phyloP scores from a whole-genome alignment of 2,113 vertebrate genomes.

The Shinisaurus crocodilurus region DNA sequence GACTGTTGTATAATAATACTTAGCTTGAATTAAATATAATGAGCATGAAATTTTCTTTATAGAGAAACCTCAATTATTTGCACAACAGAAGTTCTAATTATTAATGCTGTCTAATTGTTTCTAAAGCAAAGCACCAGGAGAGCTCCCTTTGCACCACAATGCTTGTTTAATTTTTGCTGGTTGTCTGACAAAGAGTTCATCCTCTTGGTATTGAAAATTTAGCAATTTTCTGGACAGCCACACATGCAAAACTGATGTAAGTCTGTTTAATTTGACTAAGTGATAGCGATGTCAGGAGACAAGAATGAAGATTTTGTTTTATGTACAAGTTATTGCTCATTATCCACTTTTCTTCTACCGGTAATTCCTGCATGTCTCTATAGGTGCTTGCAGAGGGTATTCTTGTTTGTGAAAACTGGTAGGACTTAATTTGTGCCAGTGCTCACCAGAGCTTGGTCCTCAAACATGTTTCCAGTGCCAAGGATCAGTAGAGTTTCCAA shows the following conservation, averaged over 20 bases:
- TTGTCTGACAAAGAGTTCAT: not conserved
- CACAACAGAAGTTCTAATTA: slow-evolving; percentile 38
- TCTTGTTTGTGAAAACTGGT: not conserved
- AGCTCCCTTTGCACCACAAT: not conserved
- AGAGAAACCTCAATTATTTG: slow-evolving; percentile 24
- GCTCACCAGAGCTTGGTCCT: not conserved
- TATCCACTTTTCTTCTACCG: not conserved
- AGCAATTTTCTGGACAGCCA: not conserved
- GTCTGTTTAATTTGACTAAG: not conserved
- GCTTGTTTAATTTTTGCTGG: slow-evolving; percentile 17
- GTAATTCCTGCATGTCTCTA: not conserved
- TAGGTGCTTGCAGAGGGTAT: not conserved
- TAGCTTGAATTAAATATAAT: slow-evolving; percentile 24
- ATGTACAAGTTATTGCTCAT: not conserved
- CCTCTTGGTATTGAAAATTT: not conserved
- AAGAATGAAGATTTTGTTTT: not conserved
- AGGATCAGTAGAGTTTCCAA: not conserved
- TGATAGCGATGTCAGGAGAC: not conserved
- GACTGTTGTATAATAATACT: not conserved
- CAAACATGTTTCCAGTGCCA: not conserved
- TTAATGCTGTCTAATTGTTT: slow-evolving; percentile 6
- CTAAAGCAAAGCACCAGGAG: not conserved
- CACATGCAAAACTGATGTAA: not conserved
- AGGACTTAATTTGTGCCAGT: not conserved
- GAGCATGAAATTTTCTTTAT: slow-evolving; percentile 20